phyloP scores from a whole-genome alignment of 2,797 vertebrate genomes.

The Falco novaeseelandiae region DNA sequence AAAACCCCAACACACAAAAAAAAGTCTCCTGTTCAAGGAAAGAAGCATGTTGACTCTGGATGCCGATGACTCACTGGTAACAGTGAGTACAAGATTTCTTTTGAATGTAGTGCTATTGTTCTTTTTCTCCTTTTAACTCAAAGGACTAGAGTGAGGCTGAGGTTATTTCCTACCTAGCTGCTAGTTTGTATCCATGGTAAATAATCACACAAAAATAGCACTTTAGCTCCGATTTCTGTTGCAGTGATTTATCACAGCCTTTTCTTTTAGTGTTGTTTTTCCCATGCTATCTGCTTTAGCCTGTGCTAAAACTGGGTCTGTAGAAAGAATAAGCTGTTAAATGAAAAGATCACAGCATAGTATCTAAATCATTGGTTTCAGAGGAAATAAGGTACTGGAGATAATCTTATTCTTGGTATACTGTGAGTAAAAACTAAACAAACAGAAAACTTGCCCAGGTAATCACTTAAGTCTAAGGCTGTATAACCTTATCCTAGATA shows the following conservation, averaged over 20 bases:
- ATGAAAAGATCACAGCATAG: not conserved
- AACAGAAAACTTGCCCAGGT: not conserved
- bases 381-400: not conserved
- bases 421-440: not conserved
- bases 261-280: not conserved
- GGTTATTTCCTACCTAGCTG: not conserved
- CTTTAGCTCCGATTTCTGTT: not conserved
- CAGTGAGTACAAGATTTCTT: not conserved
- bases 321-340: not conserved
- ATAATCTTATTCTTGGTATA: not conserved
- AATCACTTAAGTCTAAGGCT: not conserved
- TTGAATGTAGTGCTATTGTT: not conserved
- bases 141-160: not conserved
- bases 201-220: not conserved
- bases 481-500: not conserved
- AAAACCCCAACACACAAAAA: not conserved
- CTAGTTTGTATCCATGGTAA: not conserved
- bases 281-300: not conserved
- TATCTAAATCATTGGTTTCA: not conserved
- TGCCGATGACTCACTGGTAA: not conserved
- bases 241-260: not conserved
- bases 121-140: not conserved
- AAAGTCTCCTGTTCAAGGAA: not conserved
- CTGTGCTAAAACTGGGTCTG: not conserved
- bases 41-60: not conserved